Conservation (phyloP, 2,797 vertebrate species). For the Rhinella marina region DNA sequence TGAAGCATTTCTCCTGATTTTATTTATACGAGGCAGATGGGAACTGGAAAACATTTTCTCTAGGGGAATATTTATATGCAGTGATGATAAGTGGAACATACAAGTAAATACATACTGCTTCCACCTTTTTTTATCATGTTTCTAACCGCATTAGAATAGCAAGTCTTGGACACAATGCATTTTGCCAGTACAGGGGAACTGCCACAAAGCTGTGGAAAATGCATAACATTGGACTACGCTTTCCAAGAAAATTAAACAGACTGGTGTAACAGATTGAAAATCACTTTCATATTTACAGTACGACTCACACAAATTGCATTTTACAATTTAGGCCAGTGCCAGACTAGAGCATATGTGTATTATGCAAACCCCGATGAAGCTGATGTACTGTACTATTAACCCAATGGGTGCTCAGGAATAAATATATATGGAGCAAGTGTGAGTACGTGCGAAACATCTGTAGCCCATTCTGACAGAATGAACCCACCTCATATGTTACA, state of each 20-base stretch:
- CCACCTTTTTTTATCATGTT: slow-evolving; percentile 24
- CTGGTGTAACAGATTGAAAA: slow-evolving; percentile 52
- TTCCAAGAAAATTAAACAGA: slow-evolving; percentile 51
- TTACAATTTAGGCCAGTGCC: slow-evolving; percentile 21
- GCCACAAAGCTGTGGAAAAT: slow-evolving; percentile 32
- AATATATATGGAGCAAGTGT: not conserved
- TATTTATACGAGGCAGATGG: slow-evolving; percentile 61
- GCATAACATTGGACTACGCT: slow-evolving; percentile 8
- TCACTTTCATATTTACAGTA: slow-evolving; percentile 39
- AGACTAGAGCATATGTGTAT: not conserved
- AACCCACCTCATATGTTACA: not conserved
- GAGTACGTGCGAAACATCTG: too few relatives aligned
- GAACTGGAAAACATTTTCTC: slow-evolving; percentile 56
- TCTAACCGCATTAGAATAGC: slow-evolving; percentile 30
- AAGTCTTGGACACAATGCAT: slow-evolving; percentile 3
- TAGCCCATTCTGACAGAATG: not conserved
- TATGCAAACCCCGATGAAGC: not conserved
- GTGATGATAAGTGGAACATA: slow-evolving; percentile 60
- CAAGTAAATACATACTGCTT: slow-evolving; percentile 53
- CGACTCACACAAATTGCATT: not conserved
- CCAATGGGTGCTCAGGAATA: not conserved
- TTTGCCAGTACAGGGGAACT: slow-evolving; percentile 40
- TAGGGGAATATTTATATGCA: slow-evolving; percentile 54
- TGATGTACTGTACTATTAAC: not conserved
- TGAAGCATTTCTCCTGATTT: slow-evolving; percentile 49